phyloP scores from a whole-genome alignment of 2,113 vertebrate genomes.

The Semnornis frantzii region DNA sequence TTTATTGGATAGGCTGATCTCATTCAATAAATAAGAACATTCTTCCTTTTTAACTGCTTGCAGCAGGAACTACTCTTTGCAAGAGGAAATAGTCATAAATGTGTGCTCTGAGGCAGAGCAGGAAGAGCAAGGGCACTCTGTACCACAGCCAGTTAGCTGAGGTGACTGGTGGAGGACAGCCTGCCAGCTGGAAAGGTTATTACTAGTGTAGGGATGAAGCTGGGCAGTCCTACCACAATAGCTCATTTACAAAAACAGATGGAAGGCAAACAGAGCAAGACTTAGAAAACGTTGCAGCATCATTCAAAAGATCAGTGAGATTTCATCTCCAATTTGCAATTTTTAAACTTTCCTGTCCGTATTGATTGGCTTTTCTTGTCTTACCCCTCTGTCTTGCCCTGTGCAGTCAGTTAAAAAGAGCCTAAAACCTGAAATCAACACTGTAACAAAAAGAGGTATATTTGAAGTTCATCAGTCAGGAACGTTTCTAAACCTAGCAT shows the following conservation, averaged over 20 bases:
- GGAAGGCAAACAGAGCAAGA: not conserved
- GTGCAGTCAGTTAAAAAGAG: not conserved
- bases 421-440: not conserved
- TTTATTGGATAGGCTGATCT: not conserved
- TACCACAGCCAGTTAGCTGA: not conserved
- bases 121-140: not conserved
- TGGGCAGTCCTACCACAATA: not conserved
- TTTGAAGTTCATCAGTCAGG: not conserved
- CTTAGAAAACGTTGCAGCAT: not conserved
- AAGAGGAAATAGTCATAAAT: not conserved
- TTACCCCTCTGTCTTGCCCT: not conserved
- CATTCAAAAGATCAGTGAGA: not conserved
- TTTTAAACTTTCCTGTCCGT: not conserved
- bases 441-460: not conserved
- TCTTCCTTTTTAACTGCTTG: not conserved
- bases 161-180: not conserved
- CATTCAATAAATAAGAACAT: not conserved
- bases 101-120: not conserved
- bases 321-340: not conserved
- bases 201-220: not conserved
- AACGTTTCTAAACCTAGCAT: not conserved
- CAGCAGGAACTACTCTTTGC: not conserved
- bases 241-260: not conserved
- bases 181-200: not conserved
- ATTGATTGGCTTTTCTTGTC: not conserved